A percentile compares a stretch with the other conserved stretches of the same genome.
Evolutionary conservation across 2,797 vertebrate genomes (phyloP).

Genomic region (Telmatherina bonti): DNA sequence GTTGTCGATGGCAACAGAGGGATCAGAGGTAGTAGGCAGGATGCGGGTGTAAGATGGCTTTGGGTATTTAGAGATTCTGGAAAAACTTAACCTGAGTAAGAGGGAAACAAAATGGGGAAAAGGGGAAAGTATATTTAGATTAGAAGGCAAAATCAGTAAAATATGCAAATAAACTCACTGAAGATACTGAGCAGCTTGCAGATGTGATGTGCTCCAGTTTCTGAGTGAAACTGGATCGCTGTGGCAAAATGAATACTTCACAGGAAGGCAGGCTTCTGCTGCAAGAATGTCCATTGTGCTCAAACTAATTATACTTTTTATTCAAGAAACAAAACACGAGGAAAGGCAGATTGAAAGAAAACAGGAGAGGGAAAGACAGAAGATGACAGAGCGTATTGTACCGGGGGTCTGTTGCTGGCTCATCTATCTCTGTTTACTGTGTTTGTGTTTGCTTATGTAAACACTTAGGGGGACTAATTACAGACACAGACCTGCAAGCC

Average conservation of each 20-base stretch:
- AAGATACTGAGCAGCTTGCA: not conserved
- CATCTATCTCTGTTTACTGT: conserved; percentile 2
- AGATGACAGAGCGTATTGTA: conserved; percentile 20
- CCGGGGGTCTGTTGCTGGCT: conserved; percentile 1
- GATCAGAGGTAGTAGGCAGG: conserved; percentile 41
- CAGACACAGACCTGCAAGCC: conserved; percentile 19
- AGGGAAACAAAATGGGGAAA: conserved; percentile 12
- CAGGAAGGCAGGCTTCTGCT: conserved; percentile 39
- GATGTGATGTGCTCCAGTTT: conserved; percentile 35
- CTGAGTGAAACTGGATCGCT: conserved; percentile 39
- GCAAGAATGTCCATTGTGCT: conserved; percentile 18
- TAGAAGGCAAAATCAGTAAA: not conserved
- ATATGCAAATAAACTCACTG: not conserved
- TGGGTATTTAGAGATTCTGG: conserved; percentile 45
- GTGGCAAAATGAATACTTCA: conserved; percentile 34
- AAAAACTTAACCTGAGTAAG: conserved; percentile 57
- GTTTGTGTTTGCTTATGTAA: not conserved
- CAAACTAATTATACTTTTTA: not conserved
- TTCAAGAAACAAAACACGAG: not conserved
- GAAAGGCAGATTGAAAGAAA: conserved; percentile 20
- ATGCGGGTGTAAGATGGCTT: conserved; percentile 32
- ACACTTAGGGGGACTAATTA: conserved; percentile 8
- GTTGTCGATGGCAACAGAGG: conserved; percentile 42
- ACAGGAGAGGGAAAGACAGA: conserved; percentile 35
- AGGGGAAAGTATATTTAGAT: conserved; percentile 27